Evolutionary conservation across 2,797 vertebrate genomes (phyloP), one percentile per base, ranked within the genome.

Genomic region (Sciaenops ocellatus): DNA sequence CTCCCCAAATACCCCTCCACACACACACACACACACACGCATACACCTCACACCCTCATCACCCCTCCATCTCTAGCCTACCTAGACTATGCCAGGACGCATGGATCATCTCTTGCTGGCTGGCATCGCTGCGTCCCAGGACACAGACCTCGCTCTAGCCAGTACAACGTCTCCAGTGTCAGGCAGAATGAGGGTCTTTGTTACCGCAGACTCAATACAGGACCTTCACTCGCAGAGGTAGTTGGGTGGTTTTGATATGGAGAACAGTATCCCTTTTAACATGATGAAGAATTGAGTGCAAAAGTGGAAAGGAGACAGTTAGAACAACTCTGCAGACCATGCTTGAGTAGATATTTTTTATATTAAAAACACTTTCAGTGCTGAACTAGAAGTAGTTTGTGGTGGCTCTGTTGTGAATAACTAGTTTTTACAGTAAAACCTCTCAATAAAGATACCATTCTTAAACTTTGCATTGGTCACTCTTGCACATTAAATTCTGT

Each of bases 161-260:
- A 61, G 78, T 69, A 85, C 81, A 74, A 65, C 57, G 71, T 90
- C 86, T 93, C 90, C 83, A 76, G 81, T 94, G 90, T 92, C 90
- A 78, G 44, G 41, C 59, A 93, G 89, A 94, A 93, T 91, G 84
- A 84, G 41, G 51, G 76, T 83, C 88, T 92, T 94, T 94, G 93
- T 95, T 83, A 83, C 18, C 4, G 18, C 46, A 65, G 79, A 82
- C 56, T 88, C 75, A 85, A 83, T 77, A 56, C 83, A 73, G 78
- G 66, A 80, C 69, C 67, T 84, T 80, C 77, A 61, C 78, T 84
- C 20, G 48, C 69, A 79, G 56, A 79, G 54, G 61, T 52, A 75
- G 69, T 48, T 76, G 76, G 67, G 56, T 54, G 42, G 61, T 75
- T 80, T 75, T 78, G 70, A 86, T 67, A 73, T 52, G 55, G 64